Percentiles rank a stretch among this genome's conserved stretches.
phyloP scores from a whole-genome alignment of 2,888 invertebrate species.

The Marasmarcha lunaedactyla region DNA sequence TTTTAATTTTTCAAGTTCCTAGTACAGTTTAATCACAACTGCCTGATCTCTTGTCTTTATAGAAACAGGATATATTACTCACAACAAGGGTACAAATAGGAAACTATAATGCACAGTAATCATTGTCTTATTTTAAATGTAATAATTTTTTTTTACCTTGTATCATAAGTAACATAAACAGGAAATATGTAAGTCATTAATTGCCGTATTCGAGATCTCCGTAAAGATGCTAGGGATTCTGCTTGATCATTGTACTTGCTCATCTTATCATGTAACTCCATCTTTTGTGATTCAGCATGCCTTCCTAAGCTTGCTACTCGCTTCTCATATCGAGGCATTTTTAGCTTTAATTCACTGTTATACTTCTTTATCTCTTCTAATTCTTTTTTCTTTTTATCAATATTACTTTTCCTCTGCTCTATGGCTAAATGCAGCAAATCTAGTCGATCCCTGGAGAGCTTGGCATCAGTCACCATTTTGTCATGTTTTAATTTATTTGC shows the following conservation, averaged over 20 bases:
- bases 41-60: too few relatives aligned
- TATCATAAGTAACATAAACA: constrained; percentile 56
- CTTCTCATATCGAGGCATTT: constrained; percentile 54
- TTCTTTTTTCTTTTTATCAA: constrained; percentile 37
- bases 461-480: constrained; percentile 44
- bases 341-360: constrained; percentile 44
- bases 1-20: too few relatives aligned
- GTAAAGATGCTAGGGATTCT: constrained; percentile 36
- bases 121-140: too few relatives aligned
- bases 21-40: too few relatives aligned
- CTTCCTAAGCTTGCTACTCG: constrained; percentile 43
- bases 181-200: constrained; percentile 60
- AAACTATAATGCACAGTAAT: too few relatives aligned
- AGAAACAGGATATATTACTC: too few relatives aligned
- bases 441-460: constrained; percentile 49
- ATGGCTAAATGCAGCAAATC: constrained; percentile 52
- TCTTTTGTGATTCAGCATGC: constrained; percentile 37
- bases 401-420: constrained; percentile 43
- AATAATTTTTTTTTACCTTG: too few relatives aligned
- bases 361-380: constrained; percentile 30
- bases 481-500: constrained; percentile 47
- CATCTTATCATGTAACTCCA: constrained; percentile 40
- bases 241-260: constrained; percentile 36
- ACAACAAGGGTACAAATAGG: too few relatives aligned
- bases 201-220: constrained; percentile 51